Conservation (phyloP, 2,113 vertebrate species). For the Petromus typicus region DNA sequence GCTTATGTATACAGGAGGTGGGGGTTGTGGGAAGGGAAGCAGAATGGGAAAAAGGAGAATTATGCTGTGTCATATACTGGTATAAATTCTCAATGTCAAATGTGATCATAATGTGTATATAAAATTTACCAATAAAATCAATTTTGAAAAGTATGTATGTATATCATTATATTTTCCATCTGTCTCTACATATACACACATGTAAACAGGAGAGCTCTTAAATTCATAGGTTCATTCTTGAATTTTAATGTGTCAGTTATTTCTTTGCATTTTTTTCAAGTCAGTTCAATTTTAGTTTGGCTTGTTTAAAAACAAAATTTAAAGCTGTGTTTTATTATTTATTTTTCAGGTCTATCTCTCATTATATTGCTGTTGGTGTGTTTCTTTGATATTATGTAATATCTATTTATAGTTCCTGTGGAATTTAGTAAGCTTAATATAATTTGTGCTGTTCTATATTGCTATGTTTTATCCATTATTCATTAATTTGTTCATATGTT, state of each 20-base stretch:
- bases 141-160: neutral
- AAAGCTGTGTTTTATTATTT: neutral
- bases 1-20: too few relatives aligned
- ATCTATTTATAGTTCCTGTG: neutral
- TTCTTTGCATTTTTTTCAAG: neutral
- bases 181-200: neutral
- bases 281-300: slow-evolving; percentile 16
- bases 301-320: slow-evolving; percentile 9
- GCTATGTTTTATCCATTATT: neutral
- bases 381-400: slow-evolving; percentile 2
- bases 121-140: too few relatives aligned
- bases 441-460: slow-evolving; percentile 9
- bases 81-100: too few relatives aligned
- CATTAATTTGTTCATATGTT: neutral
- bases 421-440: slow-evolving; percentile 1
- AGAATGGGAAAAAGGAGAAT: too few relatives aligned
- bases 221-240: slow-evolving; percentile 18
- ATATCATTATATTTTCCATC: neutral
- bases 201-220: neutral
- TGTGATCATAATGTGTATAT: too few relatives aligned
- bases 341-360: slow-evolving; percentile 12
- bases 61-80: too few relatives aligned
- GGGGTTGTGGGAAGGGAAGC: too few relatives aligned
- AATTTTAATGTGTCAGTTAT: neutral
- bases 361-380: neutral